Evolutionary conservation across 2,888 invertebrate genomes (phyloP).

Genomic region (Chironomus riparius): DNA sequence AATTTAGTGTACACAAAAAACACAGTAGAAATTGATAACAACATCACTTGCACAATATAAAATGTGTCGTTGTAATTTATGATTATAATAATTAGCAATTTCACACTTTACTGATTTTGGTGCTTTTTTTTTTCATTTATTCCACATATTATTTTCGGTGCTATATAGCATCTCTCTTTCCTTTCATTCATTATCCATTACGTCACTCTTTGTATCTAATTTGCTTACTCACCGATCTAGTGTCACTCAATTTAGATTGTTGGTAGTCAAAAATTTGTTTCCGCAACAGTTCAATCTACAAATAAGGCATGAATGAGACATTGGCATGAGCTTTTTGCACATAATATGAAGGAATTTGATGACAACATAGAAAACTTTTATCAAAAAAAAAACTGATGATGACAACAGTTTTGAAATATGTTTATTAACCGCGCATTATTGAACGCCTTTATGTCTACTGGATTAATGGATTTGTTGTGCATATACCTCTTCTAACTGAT

Average conservation of each 20-base stretch:
- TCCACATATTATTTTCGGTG: not conserved
- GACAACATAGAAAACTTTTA: not conserved
- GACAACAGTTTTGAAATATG: not conserved
- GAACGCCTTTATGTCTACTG: too few species aligned
- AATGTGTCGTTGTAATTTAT: not conserved
- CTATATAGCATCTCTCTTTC: not conserved
- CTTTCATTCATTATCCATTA: not conserved
- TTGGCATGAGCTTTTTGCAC: not conserved
- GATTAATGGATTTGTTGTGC: not conserved
- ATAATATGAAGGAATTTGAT: not conserved
- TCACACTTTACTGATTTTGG: not conserved
- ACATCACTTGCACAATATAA: not conserved
- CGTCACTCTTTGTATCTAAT: not conserved
- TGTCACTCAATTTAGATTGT: slow-evolving; percentile 17
- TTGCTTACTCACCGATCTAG: slow-evolving; percentile 9
- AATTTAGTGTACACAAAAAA: not conserved
- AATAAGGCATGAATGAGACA: not conserved
- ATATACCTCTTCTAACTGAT: slow-evolving; percentile 13
- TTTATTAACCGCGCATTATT: not conserved
- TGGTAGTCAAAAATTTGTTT: slow-evolving; percentile 20
- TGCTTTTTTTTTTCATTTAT: too few species aligned
- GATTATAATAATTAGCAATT: slow-evolving; percentile 8
- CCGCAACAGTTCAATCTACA: slow-evolving; percentile 12
- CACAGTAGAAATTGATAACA: not conserved
- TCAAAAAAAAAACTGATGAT: not conserved